phyloP scores from a whole-genome alignment of 2,113 vertebrate species.

The Caranx melampygus region DNA sequence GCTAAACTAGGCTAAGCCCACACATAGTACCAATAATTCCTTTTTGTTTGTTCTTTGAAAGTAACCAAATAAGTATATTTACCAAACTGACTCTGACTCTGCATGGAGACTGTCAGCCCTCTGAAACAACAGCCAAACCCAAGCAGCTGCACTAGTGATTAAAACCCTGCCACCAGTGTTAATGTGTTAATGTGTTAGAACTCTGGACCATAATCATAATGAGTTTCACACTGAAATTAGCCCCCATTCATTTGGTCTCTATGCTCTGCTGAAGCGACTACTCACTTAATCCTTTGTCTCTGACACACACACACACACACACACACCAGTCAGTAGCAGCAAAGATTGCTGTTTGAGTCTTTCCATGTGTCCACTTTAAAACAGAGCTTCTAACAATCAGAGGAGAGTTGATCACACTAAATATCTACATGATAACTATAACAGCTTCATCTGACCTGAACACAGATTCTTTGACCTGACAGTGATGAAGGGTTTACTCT shows the following conservation, averaged over 20 bases:
- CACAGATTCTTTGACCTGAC: too few relatives aligned
- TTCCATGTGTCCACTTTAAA: too few relatives aligned
- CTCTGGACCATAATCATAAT: conserved; percentile 19
- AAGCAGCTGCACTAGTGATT: neutral
- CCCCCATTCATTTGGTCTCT: neutral
- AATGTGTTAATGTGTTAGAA: neutral
- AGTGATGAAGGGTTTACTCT: too few relatives aligned
- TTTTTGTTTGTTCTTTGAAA: neutral
- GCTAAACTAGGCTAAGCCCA: too few relatives aligned
- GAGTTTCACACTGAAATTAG: conserved; percentile 4
- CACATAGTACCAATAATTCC: too few relatives aligned
- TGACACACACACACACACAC: too few relatives aligned
- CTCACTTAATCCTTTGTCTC: conserved; percentile 18
- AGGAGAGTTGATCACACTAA: too few relatives aligned
- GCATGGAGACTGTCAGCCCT: neutral
- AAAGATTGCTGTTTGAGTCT: too few relatives aligned
- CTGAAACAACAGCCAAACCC: neutral
- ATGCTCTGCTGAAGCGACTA: conserved; percentile 17
- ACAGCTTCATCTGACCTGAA: too few relatives aligned
- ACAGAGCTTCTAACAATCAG: too few relatives aligned
- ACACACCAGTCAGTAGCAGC: neutral
- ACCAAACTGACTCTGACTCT: neutral
- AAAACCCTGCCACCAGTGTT: neutral
- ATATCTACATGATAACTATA: too few relatives aligned
- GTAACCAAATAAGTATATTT: neutral